Conservation (phyloP, 23 tunicate species). For the Styela plicata region DNA sequence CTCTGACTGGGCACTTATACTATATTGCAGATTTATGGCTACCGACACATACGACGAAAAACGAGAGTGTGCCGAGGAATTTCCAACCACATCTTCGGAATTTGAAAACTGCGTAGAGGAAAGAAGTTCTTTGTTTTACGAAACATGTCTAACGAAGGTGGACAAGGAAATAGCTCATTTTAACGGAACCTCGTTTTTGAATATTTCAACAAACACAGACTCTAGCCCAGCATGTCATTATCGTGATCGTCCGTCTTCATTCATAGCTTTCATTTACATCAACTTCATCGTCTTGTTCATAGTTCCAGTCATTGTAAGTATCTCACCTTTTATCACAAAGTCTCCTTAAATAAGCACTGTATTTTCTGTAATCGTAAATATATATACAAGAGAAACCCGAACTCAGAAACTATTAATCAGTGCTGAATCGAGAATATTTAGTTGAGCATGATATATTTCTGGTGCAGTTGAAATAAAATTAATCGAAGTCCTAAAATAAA, state of each 20-base stretch:
- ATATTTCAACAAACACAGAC: neutral
- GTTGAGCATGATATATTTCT: neutral
- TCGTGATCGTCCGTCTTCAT: conserved; percentile 19
- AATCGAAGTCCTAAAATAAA: too few species aligned
- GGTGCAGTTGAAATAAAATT: too few species aligned
- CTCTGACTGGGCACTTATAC: too few species aligned
- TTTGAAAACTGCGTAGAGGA: neutral
- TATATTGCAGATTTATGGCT: neutral
- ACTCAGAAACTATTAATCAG: too few species aligned
- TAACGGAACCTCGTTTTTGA: neutral
- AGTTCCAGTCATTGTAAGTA: conserved; percentile 54
- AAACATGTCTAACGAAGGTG: neutral
- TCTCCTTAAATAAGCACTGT: too few species aligned
- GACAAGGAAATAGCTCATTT: neutral
- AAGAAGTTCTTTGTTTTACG: neutral
- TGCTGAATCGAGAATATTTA: too few species aligned
- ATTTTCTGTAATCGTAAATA: too few species aligned
- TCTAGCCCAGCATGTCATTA: conserved; percentile 36
- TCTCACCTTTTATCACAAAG: neutral
- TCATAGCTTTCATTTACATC: conserved; percentile 29
- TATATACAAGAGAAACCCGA: too few species aligned
- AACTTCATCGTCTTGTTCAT: conserved; percentile 51
- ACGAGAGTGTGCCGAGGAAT: neutral
- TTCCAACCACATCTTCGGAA: neutral
- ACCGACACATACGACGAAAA: neutral